phyloP scores from a whole-genome alignment of 2,888 invertebrate species.

The Ceratothoa steindachneri region DNA sequence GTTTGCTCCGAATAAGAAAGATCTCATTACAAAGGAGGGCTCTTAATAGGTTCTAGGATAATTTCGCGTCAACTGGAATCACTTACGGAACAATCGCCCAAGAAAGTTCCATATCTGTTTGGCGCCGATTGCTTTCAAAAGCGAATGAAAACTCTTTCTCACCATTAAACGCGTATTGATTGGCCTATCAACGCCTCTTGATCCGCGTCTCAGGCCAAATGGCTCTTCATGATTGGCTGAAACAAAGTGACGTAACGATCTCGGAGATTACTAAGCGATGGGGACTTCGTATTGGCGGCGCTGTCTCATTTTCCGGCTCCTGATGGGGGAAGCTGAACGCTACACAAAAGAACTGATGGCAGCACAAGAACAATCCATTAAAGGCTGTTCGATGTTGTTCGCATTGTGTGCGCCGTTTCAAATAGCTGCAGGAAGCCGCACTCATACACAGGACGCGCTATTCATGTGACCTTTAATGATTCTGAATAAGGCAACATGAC shows the following conservation, averaged over 20 bases:
- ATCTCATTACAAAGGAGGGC: background rate
- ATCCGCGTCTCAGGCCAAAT: background rate
- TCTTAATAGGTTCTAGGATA: background rate
- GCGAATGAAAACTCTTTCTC: background rate
- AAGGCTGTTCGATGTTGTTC: conserved; percentile 25
- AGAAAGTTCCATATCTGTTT: background rate
- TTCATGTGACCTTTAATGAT: background rate
- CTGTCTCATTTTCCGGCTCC: conserved; percentile 38
- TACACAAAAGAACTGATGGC: conserved; percentile 44
- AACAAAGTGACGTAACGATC: background rate
- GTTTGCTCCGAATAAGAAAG: background rate
- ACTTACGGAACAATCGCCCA: background rate
- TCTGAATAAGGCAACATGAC: background rate
- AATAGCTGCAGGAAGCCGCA: background rate
- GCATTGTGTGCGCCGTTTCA: conserved; percentile 25
- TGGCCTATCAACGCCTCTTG: background rate
- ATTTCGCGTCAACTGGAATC: background rate
- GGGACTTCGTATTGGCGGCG: background rate
- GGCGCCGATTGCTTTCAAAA: background rate
- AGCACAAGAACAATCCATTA: conserved; percentile 45
- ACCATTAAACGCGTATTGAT: background rate
- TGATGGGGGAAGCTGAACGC: conserved; percentile 28
- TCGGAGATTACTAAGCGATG: background rate
- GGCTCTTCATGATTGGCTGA: background rate
- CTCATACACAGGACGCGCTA: background rate